These are phyloP conservation scores for Neocrepidodera transversa DNA, from an alignment of 2,888 invertebrate species.

Conservation along the genomic window DNA sequence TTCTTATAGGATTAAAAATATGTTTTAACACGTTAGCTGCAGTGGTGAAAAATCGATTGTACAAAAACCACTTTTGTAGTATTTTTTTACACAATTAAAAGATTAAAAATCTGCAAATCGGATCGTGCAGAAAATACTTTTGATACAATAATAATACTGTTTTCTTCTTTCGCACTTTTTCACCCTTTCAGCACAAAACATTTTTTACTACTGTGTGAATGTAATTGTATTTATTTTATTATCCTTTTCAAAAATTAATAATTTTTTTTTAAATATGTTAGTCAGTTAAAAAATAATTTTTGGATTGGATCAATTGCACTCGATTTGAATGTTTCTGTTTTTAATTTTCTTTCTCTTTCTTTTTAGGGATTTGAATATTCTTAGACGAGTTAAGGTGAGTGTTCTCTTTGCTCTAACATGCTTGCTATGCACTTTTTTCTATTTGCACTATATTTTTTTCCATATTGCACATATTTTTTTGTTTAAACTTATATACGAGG, in stretches of 20 bases:
- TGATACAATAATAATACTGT: too few species aligned
- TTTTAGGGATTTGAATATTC: conserved; percentile 59
- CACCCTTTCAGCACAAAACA: neutral
- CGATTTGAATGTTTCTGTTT: conserved; percentile 46
- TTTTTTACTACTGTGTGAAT: conserved; percentile 1
- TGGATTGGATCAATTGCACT: conserved; percentile 18
- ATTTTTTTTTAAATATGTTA: neutral
- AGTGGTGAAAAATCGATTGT: too few species aligned
- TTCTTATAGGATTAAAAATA: too few species aligned
- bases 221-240: conserved; percentile 1
- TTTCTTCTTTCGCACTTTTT: neutral
- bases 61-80: too few species aligned
- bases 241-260: conserved; percentile 1
- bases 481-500: too few species aligned
- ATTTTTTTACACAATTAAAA: too few species aligned
- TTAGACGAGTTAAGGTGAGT: conserved; percentile 59
- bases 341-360: conserved; percentile 55
- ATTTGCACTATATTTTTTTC: too few species aligned
- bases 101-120: too few species aligned
- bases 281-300: conserved; percentile 4
- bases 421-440: neutral
- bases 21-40: too few species aligned
- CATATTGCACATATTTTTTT: too few species aligned
- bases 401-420: conserved; percentile 39
- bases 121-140: too few species aligned